Percentiles rank a stretch among this genome's conserved stretches.
phyloP scores from a whole-genome alignment of 2,797 vertebrate genomes.

The Falco columbarius region DNA sequence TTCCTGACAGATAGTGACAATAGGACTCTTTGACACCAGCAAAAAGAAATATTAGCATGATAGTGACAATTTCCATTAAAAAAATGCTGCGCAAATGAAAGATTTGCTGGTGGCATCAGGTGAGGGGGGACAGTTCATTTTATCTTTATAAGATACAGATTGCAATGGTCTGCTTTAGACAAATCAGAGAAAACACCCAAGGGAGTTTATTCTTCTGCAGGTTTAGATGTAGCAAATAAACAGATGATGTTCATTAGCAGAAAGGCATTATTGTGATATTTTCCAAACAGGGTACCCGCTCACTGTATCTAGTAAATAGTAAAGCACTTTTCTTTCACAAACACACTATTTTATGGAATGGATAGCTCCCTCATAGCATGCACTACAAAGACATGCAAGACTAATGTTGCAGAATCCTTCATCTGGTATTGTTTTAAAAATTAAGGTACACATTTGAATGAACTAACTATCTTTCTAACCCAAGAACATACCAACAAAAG shows the following conservation, averaged over 20 bases:
- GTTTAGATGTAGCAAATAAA: not conserved
- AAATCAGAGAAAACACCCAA: not conserved
- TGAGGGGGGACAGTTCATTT: fast-evolving
- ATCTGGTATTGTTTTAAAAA: not conserved
- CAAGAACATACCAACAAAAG: not conserved
- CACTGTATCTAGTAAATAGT: not conserved
- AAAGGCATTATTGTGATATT: not conserved
- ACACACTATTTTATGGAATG: not conserved
- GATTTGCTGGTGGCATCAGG: not conserved
- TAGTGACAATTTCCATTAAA: not conserved
- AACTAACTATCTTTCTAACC: not conserved
- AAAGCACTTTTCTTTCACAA: not conserved
- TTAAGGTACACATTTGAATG: not conserved
- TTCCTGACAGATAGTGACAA: not conserved
- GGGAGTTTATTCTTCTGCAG: not conserved
- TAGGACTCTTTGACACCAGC: not conserved
- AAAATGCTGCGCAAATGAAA: not conserved
- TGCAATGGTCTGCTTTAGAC: not conserved
- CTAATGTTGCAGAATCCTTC: not conserved
- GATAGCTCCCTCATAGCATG: not conserved
- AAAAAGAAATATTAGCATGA: not conserved
- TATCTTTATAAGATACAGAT: not conserved
- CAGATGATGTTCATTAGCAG: not conserved
- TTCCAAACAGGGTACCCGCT: not conserved
- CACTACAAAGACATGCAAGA: not conserved